Conservation (phyloP, 2,888 invertebrate genomes). For the Papilio protenor region DNA sequence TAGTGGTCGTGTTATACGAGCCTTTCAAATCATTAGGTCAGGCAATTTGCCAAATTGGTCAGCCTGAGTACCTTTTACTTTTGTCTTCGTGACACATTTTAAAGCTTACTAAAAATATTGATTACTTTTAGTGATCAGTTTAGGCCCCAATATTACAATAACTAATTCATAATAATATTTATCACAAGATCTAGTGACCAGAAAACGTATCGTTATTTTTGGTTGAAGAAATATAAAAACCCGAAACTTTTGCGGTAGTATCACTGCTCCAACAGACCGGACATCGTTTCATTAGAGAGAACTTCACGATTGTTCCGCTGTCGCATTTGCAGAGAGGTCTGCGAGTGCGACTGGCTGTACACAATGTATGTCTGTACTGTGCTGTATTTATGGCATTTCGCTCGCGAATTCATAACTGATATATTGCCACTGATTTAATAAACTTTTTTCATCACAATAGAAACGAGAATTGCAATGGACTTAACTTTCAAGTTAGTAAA, state of each 20-base stretch:
- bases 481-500: too few species aligned
- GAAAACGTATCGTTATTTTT: not conserved
- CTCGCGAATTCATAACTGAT: not conserved
- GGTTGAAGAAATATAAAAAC: not conserved
- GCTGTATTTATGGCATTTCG: not conserved
- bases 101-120: not conserved
- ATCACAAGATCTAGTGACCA: too few species aligned
- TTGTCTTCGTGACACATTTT: not conserved
- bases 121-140: not conserved
- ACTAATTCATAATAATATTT: not conserved
- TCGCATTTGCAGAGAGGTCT: not conserved
- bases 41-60: not conserved
- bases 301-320: not conserved
- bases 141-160: not conserved
- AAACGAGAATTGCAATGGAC: too few species aligned
- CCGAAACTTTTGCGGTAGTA: not conserved
- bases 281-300: not conserved
- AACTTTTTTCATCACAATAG: not conserved
- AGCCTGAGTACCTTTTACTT: not conserved
- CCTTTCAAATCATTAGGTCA: not conserved
- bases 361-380: not conserved
- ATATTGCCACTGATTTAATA: not conserved
- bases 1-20: not conserved
- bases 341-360: not conserved
- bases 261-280: not conserved